Base-by-base conservation (phyloP, 2,888 invertebrate species). In the Leucophenga montana region DNA sequence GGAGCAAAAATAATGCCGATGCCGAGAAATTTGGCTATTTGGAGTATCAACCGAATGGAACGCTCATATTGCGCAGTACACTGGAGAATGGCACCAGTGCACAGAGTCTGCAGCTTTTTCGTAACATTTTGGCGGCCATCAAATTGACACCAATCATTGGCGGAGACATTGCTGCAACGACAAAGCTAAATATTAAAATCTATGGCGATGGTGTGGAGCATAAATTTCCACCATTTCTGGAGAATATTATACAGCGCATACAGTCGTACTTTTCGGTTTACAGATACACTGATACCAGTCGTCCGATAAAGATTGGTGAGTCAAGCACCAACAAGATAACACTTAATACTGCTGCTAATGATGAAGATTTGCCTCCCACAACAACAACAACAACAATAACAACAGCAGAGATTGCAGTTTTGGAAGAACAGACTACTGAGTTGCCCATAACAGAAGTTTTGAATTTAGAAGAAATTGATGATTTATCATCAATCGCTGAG, bases 181-280 rank as follows among this genome's bases (percentile, higher is more conserved):
- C 64, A 13, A 77, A 78, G 27, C 67, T 85, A 1, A 76, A 78
- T 50, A 72, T 84, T 3, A 87, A 85, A 78, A 86, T 89, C 62
- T 89, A 87, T 73, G 88, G 88, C 20, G 87, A 86, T 4, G 88
- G 88, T 3, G 84, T 80, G 31, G 89, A 88, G 74, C 91, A 91
- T 0, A 90, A 92, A 82, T 92, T 94, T 84, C 94, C 94, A 6
- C 92, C 93, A 0, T 87, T 94, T 64, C 85, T 94, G 73, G 94
- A 94, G 83, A 91, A 91, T 76, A 85, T 94, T 53, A 91, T 93
- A 6, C 94, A 94, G 83, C 90, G 92, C 61, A 91, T 94, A 67
- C 94, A 94, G 87, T 91, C 92, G 0, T 90, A 92, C 77, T 92
- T 92, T 88, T 94, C 94, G 0, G 91, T 92, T n/a, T 92, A 92